Base-by-base conservation (phyloP, 2,113 vertebrate genomes). In the Pungitius pungitius region DNA sequence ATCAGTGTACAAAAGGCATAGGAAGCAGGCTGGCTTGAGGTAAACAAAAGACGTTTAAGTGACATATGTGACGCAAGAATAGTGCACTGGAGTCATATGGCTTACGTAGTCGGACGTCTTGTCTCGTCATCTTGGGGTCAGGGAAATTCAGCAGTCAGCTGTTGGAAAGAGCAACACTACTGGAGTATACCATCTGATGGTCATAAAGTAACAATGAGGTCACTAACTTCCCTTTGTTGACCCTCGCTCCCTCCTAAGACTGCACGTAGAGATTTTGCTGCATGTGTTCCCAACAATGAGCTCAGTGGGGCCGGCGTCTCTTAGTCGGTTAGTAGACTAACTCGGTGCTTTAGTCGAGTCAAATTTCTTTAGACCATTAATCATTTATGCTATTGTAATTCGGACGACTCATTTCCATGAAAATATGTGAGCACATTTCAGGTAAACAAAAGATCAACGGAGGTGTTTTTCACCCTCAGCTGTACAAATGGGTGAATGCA, bases 31-130 rank as follows among this genome's bases (percentile, higher is more conserved):
- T 51, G 65, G 51, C 45, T 45, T 54, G 72, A 81, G 27, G 67
- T 75, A 67, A 77, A 77, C 12, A 40, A 75, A 77, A 13, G 43
- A 59, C 33, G 43, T 30, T 43, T 61, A 77, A 68, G 75, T 81
- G 74, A 66, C 64, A 30, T n/a, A 51, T 74, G 12, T 20, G 30
- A 64, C 18, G 27, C 11, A 26, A 65, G 9, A 67, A 68, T 27
- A 51, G 27, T 17, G 3, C 37, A 52, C 18, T 47, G 52, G 62
- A 51, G 42, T 65, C 22, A 5, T 59, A 66, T 80, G 78, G 69
- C 72, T 85, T 69, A 79, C 30, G 26, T 4, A 47, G 73, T 20
- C 3, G 1, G 33, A 20, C 33, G 37, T 26, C 30, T 24, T 45
- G 10, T 39, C 11, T 52, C 69, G 2, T 56, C 39, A 1, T 54